Evolutionary conservation across 2,113 vertebrate species (phyloP).

Genomic region (Boulengeromyrus knoepffleri): DNA sequence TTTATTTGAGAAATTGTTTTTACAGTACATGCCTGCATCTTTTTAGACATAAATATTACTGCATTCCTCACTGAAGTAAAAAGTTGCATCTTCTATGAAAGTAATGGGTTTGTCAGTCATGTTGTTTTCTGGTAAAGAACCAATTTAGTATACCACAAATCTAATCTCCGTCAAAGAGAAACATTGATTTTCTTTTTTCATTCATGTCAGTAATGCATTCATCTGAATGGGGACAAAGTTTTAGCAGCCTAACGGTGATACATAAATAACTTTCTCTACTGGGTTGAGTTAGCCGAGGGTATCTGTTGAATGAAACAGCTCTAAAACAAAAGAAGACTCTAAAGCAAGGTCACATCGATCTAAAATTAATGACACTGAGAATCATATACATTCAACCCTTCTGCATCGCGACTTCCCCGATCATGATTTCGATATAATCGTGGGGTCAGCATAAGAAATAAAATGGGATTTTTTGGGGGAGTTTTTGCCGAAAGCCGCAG

Average conservation of each 20-base stretch:
- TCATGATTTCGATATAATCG: background rate
- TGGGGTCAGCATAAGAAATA: background rate
- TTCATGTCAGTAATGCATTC: background rate
- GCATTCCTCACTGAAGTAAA: constrained; percentile 1
- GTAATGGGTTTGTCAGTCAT: background rate
- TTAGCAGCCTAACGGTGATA: background rate
- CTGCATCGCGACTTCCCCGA: background rate
- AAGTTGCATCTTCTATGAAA: background rate
- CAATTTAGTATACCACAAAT: constrained; percentile 1
- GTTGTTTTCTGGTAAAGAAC: background rate
- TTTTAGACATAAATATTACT: background rate
- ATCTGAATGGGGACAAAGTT: constrained; percentile 5
- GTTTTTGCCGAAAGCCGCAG: background rate
- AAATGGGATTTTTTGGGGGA: background rate
- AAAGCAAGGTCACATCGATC: background rate
- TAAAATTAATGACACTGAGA: background rate
- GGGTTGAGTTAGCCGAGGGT: background rate
- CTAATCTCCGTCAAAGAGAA: constrained; percentile 13
- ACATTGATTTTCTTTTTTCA: constrained; percentile 14
- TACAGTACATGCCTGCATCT: background rate
- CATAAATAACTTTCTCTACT: background rate
- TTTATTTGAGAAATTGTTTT: constrained; percentile 1
- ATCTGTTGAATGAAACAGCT: background rate
- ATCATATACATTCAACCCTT: background rate
- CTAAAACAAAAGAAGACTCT: background rate